A percentile compares a stretch with the other conserved stretches of the same genome.
These are phyloP conservation scores for Drosophila kurseongensis DNA, from an alignment of 1,140 invertebrate species.

Conservation along the genomic window DNA sequence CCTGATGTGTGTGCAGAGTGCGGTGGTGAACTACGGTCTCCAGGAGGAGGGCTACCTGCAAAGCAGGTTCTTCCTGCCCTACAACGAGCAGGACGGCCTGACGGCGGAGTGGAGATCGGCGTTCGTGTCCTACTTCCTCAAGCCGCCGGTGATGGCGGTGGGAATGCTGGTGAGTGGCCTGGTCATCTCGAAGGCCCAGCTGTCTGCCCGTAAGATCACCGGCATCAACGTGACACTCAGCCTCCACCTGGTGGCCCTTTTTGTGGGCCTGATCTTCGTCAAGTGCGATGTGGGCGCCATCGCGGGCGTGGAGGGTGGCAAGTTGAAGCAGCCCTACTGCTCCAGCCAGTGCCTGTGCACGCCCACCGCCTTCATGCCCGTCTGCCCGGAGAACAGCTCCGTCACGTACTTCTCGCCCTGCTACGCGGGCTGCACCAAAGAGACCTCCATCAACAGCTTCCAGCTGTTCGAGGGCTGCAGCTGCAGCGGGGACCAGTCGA, in stretches of 20 bases:
- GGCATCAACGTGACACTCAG: constrained; percentile 85
- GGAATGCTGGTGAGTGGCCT: constrained; percentile 87
- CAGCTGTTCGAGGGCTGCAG: constrained; percentile 86
- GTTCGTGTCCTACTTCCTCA: constrained; percentile 86
- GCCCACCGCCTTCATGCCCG: constrained; percentile 87
- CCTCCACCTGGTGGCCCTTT: constrained; percentile 84
- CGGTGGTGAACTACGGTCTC: constrained; percentile 86
- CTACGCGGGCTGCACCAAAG: constrained; percentile 88
- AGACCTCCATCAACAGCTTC: constrained; percentile 80
- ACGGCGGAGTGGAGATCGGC: constrained; percentile 86
- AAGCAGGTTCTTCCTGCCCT: constrained; percentile 87
- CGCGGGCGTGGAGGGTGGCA: constrained; percentile 84
- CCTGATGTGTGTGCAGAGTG: constrained; percentile 86
- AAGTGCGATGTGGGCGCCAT: constrained; percentile 86
- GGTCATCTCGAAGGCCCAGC: constrained; percentile 87
- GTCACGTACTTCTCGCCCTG: constrained; percentile 89
- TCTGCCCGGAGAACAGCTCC: constrained; percentile 87
- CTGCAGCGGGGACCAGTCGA: constrained; percentile 83
- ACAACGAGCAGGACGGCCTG: constrained; percentile 86
- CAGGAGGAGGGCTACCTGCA: constrained; percentile 87
- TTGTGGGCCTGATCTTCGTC: constrained; percentile 87
- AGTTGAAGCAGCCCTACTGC: constrained; percentile 86
- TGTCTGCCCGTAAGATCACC: constrained; percentile 82
- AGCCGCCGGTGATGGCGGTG: constrained; percentile 87
- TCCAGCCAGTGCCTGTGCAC: constrained; percentile 88